Conservation (phyloP, 2,797 vertebrate species). For the Gila robusta region DNA sequence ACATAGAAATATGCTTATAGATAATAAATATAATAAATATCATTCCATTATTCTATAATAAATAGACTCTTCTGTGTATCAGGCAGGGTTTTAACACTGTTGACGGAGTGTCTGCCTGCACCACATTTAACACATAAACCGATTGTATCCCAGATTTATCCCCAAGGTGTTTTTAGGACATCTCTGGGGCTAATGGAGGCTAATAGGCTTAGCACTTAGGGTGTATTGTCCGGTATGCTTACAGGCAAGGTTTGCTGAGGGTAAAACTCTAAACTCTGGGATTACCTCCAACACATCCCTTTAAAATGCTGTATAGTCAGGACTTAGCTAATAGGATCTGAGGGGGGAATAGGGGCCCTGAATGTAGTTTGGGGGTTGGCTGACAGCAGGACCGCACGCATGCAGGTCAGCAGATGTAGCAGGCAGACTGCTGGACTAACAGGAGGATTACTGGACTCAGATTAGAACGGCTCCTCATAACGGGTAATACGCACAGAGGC, state of each 20-base stretch:
- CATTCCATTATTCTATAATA: not conserved
- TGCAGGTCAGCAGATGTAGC: slow-evolving; percentile 80
- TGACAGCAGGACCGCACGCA: slow-evolving; percentile 62
- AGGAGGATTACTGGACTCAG: slow-evolving; percentile 78
- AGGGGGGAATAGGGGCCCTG: slow-evolving; percentile 75
- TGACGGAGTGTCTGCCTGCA: slow-evolving; percentile 10
- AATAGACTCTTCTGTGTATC: not conserved
- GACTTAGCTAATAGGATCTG: slow-evolving; percentile 94
- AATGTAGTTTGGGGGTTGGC: slow-evolving; percentile 71
- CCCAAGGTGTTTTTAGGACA: slow-evolving; percentile 84
- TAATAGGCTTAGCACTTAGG: slow-evolving; percentile 94
- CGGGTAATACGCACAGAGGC: slow-evolving; percentile 65
- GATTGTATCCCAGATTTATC: slow-evolving; percentile 81
- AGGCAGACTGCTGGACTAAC: slow-evolving; percentile 80
- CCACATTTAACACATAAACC: slow-evolving; percentile 71
- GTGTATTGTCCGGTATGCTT: slow-evolving; percentile 91
- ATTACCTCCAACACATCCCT: slow-evolving; percentile 95
- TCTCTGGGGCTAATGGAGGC: slow-evolving; percentile 86
- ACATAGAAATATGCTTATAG: not conserved
- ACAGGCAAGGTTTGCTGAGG: slow-evolving; percentile 96
- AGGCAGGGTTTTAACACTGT: slow-evolving; percentile 7
- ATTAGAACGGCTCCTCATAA: slow-evolving; percentile 77
- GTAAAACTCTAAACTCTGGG: slow-evolving; percentile 94
- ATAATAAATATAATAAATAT: not conserved
- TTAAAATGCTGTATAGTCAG: slow-evolving; percentile 96